phyloP scores from a whole-genome alignment of 53 echinoderm and acorn worm genomes.

The Crossaster papposus region DNA sequence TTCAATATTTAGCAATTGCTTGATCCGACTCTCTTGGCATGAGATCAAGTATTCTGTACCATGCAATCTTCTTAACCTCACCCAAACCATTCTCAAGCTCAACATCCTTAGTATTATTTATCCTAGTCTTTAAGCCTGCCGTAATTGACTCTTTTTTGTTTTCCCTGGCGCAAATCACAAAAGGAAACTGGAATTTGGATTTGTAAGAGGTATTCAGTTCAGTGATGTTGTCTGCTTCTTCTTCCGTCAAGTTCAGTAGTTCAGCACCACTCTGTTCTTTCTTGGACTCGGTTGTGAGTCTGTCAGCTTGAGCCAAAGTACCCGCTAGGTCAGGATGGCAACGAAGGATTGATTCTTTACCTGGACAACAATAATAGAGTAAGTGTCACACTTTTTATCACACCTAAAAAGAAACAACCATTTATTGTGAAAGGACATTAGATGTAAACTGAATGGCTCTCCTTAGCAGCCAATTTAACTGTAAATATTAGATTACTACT shows the following conservation, averaged over 20 bases:
- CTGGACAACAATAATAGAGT: slow-evolving; percentile 32
- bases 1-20: neutral
- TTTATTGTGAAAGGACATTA: too few relatives aligned
- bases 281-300: slow-evolving; percentile 70
- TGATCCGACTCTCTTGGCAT: neutral
- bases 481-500: neutral
- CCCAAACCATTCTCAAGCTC: slow-evolving; percentile 64
- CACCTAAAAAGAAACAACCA: too few relatives aligned
- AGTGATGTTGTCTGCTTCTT: slow-evolving; percentile 52
- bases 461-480: too few relatives aligned
- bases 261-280: slow-evolving; percentile 68
- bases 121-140: slow-evolving; percentile 49
- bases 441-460: too few relatives aligned
- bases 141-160: slow-evolving; percentile 67
- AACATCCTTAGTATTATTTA: slow-evolving; percentile 45
- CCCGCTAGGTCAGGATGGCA: slow-evolving; percentile 83
- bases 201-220: slow-evolving; percentile 60
- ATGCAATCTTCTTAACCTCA: slow-evolving; percentile 77
- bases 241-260: slow-evolving; percentile 52
- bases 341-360: slow-evolving; percentile 69
- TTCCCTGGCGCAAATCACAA: slow-evolving; percentile 81
- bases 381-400: too few relatives aligned
- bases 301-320: slow-evolving; percentile 54
- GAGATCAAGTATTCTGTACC: slow-evolving; percentile 66
- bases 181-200: slow-evolving; percentile 75